Evolutionary conservation across 2,113 vertebrate genomes (phyloP).

Genomic region (Otolemur garnettii): DNA sequence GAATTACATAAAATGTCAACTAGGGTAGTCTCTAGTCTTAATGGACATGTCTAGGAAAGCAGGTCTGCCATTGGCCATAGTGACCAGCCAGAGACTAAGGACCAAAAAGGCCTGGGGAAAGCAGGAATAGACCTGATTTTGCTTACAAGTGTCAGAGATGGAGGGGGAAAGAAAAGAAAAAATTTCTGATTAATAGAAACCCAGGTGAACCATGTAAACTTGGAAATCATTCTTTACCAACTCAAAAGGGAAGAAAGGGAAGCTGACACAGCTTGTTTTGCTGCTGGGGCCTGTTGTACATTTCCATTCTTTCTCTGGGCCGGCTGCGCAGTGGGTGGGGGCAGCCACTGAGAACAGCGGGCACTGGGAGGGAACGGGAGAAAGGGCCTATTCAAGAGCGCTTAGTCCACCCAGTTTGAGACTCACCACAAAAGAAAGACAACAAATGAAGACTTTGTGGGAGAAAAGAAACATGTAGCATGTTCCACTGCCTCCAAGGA

Average conservation of each 20-base stretch:
- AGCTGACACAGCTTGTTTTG: conserved; percentile 82
- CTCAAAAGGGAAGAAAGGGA: conserved; percentile 76
- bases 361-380: conserved; percentile 62
- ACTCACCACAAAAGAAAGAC: conserved; percentile 75
- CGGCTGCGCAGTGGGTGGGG: conserved; percentile 42
- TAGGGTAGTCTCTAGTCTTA: neutral
- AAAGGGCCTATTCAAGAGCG: conserved; percentile 75
- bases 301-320: conserved; percentile 75
- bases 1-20: neutral
- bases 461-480: conserved; percentile 61
- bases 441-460: conserved; percentile 78
- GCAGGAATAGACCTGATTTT: conserved; percentile 73
- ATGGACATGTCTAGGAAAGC: neutral
- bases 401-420: conserved; percentile 69
- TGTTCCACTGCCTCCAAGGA: conserved; percentile 56
- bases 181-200: conserved; percentile 75
- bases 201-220: conserved; percentile 77
- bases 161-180: conserved; percentile 73
- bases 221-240: conserved; percentile 84
- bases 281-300: conserved; percentile 55
- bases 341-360: conserved; percentile 73
- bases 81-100: neutral
- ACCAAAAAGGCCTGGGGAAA: conserved; percentile 64
- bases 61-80: neutral
- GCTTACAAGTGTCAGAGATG: conserved; percentile 61